Percentiles rank a stretch among this genome's conserved stretches.
phyloP scores from a whole-genome alignment of 2,113 vertebrate species.

The Cyprinodon brontotheroides region DNA sequence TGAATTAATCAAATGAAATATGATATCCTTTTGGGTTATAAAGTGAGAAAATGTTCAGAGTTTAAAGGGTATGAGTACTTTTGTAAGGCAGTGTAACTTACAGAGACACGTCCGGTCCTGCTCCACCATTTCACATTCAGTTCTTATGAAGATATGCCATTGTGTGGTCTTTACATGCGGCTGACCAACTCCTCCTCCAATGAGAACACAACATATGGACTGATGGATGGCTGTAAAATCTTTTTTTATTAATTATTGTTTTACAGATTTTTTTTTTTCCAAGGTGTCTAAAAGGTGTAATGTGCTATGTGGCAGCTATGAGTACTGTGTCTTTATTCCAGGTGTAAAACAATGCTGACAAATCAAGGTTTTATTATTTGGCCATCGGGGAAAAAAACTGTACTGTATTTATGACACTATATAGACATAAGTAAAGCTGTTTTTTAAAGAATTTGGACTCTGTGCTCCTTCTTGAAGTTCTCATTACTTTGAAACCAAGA shows the following conservation, averaged over 20 bases:
- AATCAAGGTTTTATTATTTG: constrained; percentile 84
- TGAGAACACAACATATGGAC: constrained; percentile 69
- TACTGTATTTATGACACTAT: constrained; percentile 80
- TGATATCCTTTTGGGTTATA: neutral
- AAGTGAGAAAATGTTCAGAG: neutral
- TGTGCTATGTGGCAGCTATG: constrained; percentile 85
- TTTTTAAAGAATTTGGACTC: constrained; percentile 71
- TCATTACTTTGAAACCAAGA: neutral
- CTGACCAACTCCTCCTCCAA: constrained; percentile 62
- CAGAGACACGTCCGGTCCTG: constrained; percentile 27
- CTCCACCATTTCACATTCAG: constrained; percentile 47
- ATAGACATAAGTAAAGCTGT: constrained; percentile 80
- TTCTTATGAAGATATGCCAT: constrained; percentile 61
- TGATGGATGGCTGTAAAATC: constrained; percentile 71
- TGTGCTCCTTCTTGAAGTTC: constrained; percentile 51
- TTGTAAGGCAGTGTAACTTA: neutral
- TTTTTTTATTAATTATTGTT: constrained; percentile 53
- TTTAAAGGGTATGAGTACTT: neutral
- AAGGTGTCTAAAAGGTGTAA: constrained; percentile 81
- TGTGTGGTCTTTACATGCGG: constrained; percentile 53
- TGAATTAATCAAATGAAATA: neutral
- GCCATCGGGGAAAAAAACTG: constrained; percentile 75
- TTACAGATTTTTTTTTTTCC: constrained; percentile 59
- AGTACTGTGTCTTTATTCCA: constrained; percentile 85
- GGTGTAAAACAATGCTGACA: constrained; percentile 83